A percentile compares a stretch with the other conserved stretches of the same genome.
phyloP scores from a whole-genome alignment of 2,888 invertebrate species.

The Iphiclides podalirius region DNA sequence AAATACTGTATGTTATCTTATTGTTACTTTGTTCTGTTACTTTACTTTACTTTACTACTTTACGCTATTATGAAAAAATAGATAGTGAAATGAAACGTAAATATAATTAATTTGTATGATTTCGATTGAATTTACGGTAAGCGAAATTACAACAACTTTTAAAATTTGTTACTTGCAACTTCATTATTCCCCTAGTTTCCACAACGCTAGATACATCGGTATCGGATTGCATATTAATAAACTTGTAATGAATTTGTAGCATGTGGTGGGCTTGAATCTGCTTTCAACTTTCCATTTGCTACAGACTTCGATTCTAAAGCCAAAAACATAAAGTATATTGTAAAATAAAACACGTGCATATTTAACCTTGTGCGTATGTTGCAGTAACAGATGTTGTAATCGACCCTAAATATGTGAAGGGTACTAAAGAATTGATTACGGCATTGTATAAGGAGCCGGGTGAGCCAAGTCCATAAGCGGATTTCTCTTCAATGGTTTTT shows the following conservation, averaged over 20 bases:
- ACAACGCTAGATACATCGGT: not conserved
- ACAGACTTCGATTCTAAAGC: not conserved
- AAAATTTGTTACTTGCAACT: too few relatives aligned
- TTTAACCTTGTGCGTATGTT: conserved; percentile 32
- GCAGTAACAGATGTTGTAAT: conserved; percentile 68
- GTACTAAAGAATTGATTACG: conserved; percentile 70
- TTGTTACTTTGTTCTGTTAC: too few relatives aligned
- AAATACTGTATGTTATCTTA: too few relatives aligned
- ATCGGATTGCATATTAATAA: conserved; percentile 39
- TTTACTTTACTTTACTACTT: too few relatives aligned
- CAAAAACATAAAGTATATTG: conserved; percentile 29
- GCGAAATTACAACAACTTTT: too few relatives aligned
- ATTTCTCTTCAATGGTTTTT: conserved; percentile 70
- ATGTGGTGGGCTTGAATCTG: conserved; percentile 28
- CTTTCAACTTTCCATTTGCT: not conserved
- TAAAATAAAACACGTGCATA: conserved; percentile 1
- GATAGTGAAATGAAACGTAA: too few relatives aligned
- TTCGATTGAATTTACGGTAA: too few relatives aligned
- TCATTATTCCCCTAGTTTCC: not conserved
- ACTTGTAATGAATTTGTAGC: conserved; percentile 29
- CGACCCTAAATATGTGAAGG: conserved; percentile 62
- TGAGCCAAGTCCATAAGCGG: conserved; percentile 60
- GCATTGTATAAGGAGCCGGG: conserved; percentile 47
- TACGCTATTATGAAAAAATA: too few relatives aligned
- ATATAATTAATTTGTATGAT: too few relatives aligned